Percentiles rank a stretch among this genome's conserved stretches.
Conservation (phyloP, 2,888 invertebrate species). For the Lacanobia oleracea region DNA sequence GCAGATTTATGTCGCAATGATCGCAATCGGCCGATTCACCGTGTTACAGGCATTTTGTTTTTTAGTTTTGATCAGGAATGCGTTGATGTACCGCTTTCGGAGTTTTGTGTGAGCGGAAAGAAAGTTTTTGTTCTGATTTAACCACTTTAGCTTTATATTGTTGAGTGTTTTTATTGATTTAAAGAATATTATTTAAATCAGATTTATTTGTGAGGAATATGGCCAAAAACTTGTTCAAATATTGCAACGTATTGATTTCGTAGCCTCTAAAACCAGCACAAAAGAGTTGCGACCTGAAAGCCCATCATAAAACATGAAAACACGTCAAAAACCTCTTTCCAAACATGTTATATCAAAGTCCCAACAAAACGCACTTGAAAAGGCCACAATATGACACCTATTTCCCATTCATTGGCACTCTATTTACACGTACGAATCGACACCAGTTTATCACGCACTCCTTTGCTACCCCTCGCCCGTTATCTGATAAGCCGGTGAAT, state of each 20-base stretch:
- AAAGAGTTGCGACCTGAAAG: slow-evolving; percentile 29
- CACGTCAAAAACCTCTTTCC: slow-evolving; percentile 50
- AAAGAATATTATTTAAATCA: neutral
- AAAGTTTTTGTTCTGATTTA: slow-evolving; percentile 46
- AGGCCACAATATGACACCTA: slow-evolving; percentile 80
- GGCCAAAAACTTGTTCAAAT: neutral
- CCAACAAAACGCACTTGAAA: slow-evolving; percentile 74
- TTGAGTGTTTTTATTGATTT: neutral
- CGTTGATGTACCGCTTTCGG: slow-evolving; percentile 74
- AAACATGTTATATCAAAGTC: slow-evolving; percentile 55
- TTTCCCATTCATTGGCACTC: slow-evolving; percentile 86
- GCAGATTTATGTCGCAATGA: slow-evolving; percentile 90
- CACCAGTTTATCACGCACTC: slow-evolving; percentile 85
- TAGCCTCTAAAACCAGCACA: slow-evolving; percentile 1
- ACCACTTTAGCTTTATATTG: slow-evolving; percentile 5
- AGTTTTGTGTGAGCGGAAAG: slow-evolving; percentile 53
- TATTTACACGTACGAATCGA: slow-evolving; percentile 87
- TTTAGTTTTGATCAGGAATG: slow-evolving; percentile 78
- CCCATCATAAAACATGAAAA: slow-evolving; percentile 44
- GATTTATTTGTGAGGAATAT: neutral
- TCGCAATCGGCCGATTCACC: slow-evolving; percentile 88
- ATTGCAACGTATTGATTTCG: neutral
- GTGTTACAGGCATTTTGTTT: slow-evolving; percentile 84
- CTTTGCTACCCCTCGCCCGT: slow-evolving; percentile 84
- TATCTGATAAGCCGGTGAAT: slow-evolving; percentile 89